Conservation (phyloP, 2,113 vertebrate genomes). For the Zosterops japonicus region DNA sequence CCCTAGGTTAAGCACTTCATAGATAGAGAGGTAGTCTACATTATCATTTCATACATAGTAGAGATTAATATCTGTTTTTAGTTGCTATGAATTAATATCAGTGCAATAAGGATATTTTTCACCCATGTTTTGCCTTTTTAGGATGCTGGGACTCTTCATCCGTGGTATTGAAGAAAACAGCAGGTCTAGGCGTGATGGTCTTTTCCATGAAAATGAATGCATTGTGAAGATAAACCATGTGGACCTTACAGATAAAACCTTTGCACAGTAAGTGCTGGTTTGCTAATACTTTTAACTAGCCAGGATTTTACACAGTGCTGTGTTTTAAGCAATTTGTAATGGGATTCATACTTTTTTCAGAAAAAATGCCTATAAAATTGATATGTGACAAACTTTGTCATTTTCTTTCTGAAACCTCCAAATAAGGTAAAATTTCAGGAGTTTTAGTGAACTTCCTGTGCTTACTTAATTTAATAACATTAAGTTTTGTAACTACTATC, state of each 20-base stretch:
- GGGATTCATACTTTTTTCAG: background rate
- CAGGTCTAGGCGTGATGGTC: slow-evolving; percentile 85
- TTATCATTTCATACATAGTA: background rate
- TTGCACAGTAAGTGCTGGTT: slow-evolving; percentile 87
- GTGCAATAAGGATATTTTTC: background rate
- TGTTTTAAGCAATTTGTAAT: slow-evolving; percentile 11
- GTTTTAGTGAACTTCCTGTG: background rate
- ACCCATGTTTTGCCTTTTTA: slow-evolving; percentile 50
- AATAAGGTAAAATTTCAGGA: background rate
- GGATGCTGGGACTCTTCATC: slow-evolving; percentile 89
- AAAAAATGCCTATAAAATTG: background rate
- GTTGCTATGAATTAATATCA: background rate
- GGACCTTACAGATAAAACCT: slow-evolving; percentile 90
- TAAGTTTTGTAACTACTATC: background rate
- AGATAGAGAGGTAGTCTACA: background rate
- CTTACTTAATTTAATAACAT: background rate
- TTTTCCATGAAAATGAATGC: slow-evolving; percentile 92
- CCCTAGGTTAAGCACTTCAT: background rate
- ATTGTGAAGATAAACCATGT: slow-evolving; percentile 91
- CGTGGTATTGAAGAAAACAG: slow-evolving; percentile 92
- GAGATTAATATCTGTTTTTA: background rate
- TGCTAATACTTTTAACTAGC: background rate
- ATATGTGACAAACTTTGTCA: background rate
- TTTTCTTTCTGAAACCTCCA: background rate
- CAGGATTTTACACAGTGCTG: background rate